phyloP scores from a whole-genome alignment of 2,113 vertebrate genomes.

The Eretmochelys imbricata region DNA sequence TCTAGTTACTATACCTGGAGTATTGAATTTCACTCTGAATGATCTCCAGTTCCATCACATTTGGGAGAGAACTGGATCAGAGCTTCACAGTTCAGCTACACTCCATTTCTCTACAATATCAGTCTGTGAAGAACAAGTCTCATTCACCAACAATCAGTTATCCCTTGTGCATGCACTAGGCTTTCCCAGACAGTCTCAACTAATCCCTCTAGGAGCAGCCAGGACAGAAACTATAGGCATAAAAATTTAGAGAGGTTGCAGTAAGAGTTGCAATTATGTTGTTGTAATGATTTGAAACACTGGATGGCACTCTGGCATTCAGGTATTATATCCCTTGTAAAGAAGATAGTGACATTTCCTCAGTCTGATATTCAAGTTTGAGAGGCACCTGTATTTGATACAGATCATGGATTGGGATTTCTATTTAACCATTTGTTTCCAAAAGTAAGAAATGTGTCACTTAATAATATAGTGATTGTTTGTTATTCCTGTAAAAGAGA shows the following conservation, averaged over 20 bases:
- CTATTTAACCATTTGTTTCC: accelerated
- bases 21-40: background rate
- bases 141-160: background rate
- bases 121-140: background rate
- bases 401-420: background rate
- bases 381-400: background rate
- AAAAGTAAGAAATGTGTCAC: background rate
- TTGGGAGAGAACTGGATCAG: background rate
- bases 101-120: background rate
- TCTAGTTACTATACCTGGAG: background rate
- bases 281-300: conserved; percentile 12
- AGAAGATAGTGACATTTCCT: background rate
- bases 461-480: accelerated
- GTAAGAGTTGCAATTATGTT: background rate
- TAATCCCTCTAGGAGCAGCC: background rate
- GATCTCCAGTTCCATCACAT: background rate
- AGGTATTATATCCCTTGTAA: background rate
- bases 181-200: background rate
- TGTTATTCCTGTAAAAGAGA: background rate
- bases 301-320: conserved; percentile 67
- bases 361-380: background rate
- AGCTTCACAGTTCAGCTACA: background rate
- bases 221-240: background rate
- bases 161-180: background rate
- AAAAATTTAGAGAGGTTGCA: background rate